Evolutionary conservation across 1,140 invertebrate genomes (phyloP).

Genomic region (Teleopsis dalmanni): DNA sequence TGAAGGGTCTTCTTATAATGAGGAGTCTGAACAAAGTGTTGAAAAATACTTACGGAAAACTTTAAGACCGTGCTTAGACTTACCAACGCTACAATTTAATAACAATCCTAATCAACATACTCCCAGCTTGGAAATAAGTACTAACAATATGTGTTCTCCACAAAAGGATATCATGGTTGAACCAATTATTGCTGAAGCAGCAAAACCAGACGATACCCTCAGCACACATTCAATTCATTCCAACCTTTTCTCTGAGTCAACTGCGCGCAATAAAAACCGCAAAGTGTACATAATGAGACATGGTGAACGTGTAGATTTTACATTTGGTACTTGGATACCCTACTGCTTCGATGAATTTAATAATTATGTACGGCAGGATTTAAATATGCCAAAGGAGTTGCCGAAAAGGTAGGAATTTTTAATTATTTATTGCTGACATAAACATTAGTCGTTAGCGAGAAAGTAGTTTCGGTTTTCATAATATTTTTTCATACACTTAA

Average conservation of each 20-base stretch:
- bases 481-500: too few species aligned
- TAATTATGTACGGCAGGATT: constrained; percentile 69
- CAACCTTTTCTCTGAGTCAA: constrained; percentile 8
- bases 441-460: background rate
- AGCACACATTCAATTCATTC: constrained; percentile 29
- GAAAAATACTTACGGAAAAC: constrained; percentile 38
- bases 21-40: constrained; percentile 39
- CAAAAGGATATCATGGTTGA: constrained; percentile 32
- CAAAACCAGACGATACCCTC: constrained; percentile 31
- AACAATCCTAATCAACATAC: constrained; percentile 24
- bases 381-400: constrained; percentile 80
- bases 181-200: constrained; percentile 20
- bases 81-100: constrained; percentile 27
- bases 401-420: constrained; percentile 40
- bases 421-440: background rate
- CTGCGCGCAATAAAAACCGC: constrained; percentile 35
- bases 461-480: too few species aligned
- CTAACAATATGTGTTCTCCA: constrained; percentile 23
- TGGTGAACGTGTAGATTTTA: constrained; percentile 80
- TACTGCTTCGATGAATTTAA: constrained; percentile 77
- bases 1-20: constrained; percentile 32
- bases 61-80: constrained; percentile 32
- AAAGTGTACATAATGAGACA: constrained; percentile 67
- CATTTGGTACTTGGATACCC: constrained; percentile 79
- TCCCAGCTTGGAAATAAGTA: constrained; percentile 33